A percentile compares a stretch with the other conserved stretches of the same genome.
Conservation (phyloP, 2,888 invertebrate species). For the Platycheirus rosarum region DNA sequence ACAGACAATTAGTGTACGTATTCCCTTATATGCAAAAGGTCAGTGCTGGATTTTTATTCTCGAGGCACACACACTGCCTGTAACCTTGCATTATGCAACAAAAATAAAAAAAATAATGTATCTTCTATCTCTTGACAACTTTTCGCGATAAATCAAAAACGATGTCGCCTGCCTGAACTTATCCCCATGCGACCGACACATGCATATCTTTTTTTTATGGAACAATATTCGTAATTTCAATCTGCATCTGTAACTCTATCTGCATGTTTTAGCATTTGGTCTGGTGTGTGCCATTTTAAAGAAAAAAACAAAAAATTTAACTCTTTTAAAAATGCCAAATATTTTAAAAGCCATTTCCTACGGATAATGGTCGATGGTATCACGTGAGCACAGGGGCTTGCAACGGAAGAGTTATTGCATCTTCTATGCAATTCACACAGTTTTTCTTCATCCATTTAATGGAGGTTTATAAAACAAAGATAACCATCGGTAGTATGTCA, state of each 20-base stretch:
- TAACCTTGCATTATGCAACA: constrained; percentile 33
- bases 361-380: constrained; percentile 34
- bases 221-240: constrained; percentile 28
- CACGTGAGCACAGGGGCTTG: constrained; percentile 1
- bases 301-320: not conserved
- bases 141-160: constrained; percentile 38
- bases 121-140: constrained; percentile 14
- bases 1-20: too few species aligned
- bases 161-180: constrained; percentile 16
- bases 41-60: constrained; percentile 35
- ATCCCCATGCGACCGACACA: constrained; percentile 15
- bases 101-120: too few species aligned
- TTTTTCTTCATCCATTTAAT: constrained; percentile 41
- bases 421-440: constrained; percentile 32
- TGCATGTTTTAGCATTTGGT: constrained; percentile 53
- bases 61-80: not conserved
- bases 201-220: constrained; percentile 27
- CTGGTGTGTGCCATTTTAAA: constrained; percentile 45
- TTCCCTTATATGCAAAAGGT: constrained; percentile 6
- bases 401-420: constrained; percentile 37
- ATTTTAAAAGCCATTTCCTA: constrained; percentile 58
- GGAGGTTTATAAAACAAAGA: constrained; percentile 29
- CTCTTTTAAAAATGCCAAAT: constrained; percentile 54
- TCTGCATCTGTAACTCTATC: constrained; percentile 3
- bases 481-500: constrained; percentile 53